Evolutionary conservation across 2,113 vertebrate genomes (phyloP).

Genomic region (Passer domesticus): DNA sequence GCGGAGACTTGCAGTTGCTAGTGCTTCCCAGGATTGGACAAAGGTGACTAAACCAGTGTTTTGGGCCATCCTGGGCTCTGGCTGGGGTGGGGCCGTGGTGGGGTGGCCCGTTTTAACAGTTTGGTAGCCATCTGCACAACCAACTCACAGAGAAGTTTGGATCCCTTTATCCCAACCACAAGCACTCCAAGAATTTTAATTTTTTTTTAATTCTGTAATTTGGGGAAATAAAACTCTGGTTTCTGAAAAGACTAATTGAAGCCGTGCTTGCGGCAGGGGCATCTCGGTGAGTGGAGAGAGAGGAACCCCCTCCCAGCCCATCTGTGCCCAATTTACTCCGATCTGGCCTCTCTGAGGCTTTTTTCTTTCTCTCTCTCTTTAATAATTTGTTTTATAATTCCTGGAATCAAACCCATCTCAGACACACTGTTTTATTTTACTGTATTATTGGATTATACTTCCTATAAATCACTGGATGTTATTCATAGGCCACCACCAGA

Average conservation of each 20-base stretch:
- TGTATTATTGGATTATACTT: constrained; percentile 99
- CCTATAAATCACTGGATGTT: constrained; percentile 98
- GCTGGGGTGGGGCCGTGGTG: neutral
- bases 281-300: constrained; percentile 66
- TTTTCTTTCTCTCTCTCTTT: constrained; percentile 19
- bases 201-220: constrained; percentile 74
- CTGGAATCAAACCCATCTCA: constrained; percentile 93
- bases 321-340: constrained; percentile 96
- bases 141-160: constrained; percentile 21
- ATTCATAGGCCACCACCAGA: constrained; percentile 85
- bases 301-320: constrained; percentile 76
- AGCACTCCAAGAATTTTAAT: constrained; percentile 72
- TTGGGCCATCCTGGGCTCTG: neutral
- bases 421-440: constrained; percentile 91
- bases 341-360: constrained; percentile 74
- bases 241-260: constrained; percentile 76
- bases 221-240: constrained; percentile 72
- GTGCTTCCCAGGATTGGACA: neutral
- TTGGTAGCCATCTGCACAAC: constrained; percentile 62
- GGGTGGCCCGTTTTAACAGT: constrained; percentile 61
- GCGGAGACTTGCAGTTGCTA: neutral
- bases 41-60: neutral
- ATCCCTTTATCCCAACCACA: constrained; percentile 70
- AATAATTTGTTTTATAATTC: constrained; percentile 98
- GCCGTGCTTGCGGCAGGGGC: constrained; percentile 75